phyloP scores from a whole-genome alignment of 2,113 vertebrate species.

The Empidonax alnorum region DNA sequence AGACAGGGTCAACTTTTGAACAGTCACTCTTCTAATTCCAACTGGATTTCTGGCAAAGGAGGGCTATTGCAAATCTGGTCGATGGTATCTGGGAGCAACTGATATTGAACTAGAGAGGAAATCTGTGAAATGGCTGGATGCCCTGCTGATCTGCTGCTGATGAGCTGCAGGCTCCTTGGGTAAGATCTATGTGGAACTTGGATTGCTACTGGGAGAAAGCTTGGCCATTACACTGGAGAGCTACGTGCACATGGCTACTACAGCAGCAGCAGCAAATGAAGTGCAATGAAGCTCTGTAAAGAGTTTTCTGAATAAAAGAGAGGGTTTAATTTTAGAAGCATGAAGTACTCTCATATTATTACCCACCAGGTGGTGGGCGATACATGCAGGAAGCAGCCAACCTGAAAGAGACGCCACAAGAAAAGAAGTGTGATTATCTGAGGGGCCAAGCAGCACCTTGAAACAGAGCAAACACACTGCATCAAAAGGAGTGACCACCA shows the following conservation, averaged over 20 bases:
- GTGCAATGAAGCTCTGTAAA: not conserved
- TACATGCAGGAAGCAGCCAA: not conserved
- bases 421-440: constrained; percentile 1
- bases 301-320: constrained; percentile 14
- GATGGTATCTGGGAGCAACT: not conserved
- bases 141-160: not conserved
- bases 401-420: not conserved
- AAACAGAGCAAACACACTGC: constrained; percentile 34
- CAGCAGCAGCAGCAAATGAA: constrained; percentile 1
- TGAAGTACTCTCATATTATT: constrained; percentile 32
- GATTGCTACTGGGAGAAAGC: not conserved
- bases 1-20: not conserved
- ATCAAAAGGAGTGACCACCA: constrained; percentile 51
- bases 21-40: not conserved
- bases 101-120: not conserved
- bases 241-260: not conserved
- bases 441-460: constrained; percentile 42
- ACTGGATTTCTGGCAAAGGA: not conserved
- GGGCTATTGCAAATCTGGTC: not conserved
- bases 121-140: not conserved
- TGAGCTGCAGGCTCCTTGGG: not conserved
- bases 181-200: no score
- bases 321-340: constrained; percentile 48
- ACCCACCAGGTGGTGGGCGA: constrained; percentile 30
- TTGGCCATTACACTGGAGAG: not conserved